These are phyloP conservation scores for Euplexia lucipara DNA, from an alignment of 2,888 invertebrate genomes.

Conservation along the genomic window DNA sequence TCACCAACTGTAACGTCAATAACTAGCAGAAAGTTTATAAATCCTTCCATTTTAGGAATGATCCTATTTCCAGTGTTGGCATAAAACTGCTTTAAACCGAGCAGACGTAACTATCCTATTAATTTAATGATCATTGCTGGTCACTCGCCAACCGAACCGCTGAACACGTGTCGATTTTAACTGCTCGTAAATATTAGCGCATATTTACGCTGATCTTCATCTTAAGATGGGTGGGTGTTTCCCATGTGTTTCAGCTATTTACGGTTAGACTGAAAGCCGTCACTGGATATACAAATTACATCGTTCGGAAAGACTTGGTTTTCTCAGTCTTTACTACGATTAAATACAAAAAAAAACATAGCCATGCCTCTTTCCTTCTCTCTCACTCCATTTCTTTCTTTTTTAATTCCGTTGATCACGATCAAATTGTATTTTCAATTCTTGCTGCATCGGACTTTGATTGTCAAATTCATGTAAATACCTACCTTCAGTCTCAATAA, in stretches of 20 bases:
- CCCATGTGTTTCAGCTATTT: conserved; percentile 37
- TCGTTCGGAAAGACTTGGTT: background rate
- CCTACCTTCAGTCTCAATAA: conserved; percentile 10
- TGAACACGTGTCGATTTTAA: conserved; percentile 59
- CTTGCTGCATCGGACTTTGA: background rate
- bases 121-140: conserved; percentile 58
- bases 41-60: conserved; percentile 10
- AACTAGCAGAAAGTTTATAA: too few relatives aligned
- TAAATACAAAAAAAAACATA: background rate
- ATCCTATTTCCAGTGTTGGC: conserved; percentile 9
- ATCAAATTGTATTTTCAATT: background rate
- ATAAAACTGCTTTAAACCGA: conserved; percentile 22
- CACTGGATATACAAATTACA: conserved; percentile 16
- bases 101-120: conserved; percentile 38
- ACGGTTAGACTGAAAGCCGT: conserved; percentile 26
- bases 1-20: too few relatives aligned
- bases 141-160: conserved; percentile 39
- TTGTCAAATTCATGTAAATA: conserved; percentile 15
- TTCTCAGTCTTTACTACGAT: background rate
- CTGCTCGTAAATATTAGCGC: conserved; percentile 53
- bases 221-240: conserved; percentile 38
- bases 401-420: background rate
- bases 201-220: conserved; percentile 57
- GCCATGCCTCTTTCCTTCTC: background rate
- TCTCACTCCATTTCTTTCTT: background rate